Evolutionary conservation across 2,113 vertebrate genomes (phyloP).

Genomic region (Spermophilus dauricus): DNA sequence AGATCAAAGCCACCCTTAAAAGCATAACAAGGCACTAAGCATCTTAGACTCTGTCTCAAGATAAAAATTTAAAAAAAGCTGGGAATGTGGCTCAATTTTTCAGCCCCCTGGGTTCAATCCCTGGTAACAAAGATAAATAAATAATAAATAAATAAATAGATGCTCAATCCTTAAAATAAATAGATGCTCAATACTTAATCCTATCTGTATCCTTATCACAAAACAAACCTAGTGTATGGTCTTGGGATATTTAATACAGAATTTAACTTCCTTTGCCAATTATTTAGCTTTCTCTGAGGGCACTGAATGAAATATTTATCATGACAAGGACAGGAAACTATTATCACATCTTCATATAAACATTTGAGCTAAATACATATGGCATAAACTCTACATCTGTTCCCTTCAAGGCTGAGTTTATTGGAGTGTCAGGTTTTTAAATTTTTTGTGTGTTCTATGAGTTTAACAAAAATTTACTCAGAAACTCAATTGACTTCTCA

Average conservation of each 20-base stretch:
- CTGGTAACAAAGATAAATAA: no score
- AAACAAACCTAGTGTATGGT: neutral
- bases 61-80: no score
- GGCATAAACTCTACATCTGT: neutral
- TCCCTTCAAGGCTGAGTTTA: neutral
- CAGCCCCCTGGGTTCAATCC: no score
- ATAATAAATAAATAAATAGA: no score
- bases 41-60: no score
- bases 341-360: neutral
- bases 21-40: no score
- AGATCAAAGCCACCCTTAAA: no score
- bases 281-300: slow-evolving; percentile 38
- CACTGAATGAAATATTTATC: neutral
- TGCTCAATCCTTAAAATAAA: neutral
- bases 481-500: neutral
- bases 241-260: neutral
- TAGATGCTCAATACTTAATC: neutral
- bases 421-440: neutral
- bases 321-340: neutral
- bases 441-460: neutral
- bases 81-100: no score
- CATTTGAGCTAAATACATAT: neutral
- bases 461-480: neutral
- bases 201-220: neutral
- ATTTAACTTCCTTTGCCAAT: neutral